phyloP scores from a whole-genome alignment of 2,113 vertebrate species.

The Aspiorhynchus laticeps region DNA sequence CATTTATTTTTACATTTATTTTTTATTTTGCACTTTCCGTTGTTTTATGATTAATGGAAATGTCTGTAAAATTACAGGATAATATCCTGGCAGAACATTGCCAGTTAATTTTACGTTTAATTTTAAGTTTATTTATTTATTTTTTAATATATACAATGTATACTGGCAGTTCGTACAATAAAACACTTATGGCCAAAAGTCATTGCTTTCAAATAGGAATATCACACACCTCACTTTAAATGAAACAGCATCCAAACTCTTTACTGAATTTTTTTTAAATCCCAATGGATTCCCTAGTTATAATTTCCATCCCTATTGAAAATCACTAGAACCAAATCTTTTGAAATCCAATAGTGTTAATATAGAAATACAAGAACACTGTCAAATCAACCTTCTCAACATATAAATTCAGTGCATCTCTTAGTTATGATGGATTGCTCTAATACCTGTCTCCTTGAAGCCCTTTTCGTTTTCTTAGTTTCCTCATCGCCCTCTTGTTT shows the following conservation, averaged over 20 bases:
- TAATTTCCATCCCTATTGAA: too few species aligned
- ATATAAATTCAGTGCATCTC: neutral
- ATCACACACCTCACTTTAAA: neutral
- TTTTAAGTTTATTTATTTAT: too few species aligned
- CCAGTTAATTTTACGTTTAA: too few species aligned
- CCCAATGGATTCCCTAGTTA: neutral
- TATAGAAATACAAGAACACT: neutral
- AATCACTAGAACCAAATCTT: neutral
- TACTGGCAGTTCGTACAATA: neutral
- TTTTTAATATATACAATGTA: too few species aligned
- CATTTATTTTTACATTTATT: too few species aligned
- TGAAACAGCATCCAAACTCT: neutral
- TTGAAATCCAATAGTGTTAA: neutral
- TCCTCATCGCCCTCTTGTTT: constrained; percentile 45
- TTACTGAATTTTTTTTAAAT: neutral
- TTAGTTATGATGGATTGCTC: neutral
- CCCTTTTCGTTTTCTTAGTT: constrained; percentile 58
- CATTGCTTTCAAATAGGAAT: too few species aligned
- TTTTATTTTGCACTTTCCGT: too few species aligned
- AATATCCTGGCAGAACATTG: too few species aligned
- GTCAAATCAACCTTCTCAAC: neutral
- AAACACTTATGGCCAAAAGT: neutral
- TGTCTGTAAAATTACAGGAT: too few species aligned
- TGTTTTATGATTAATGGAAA: too few species aligned
- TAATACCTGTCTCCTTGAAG: constrained; percentile 71